These are phyloP conservation scores for Chirona hameri DNA, from an alignment of 2,888 invertebrate species.

Conservation along the genomic window DNA sequence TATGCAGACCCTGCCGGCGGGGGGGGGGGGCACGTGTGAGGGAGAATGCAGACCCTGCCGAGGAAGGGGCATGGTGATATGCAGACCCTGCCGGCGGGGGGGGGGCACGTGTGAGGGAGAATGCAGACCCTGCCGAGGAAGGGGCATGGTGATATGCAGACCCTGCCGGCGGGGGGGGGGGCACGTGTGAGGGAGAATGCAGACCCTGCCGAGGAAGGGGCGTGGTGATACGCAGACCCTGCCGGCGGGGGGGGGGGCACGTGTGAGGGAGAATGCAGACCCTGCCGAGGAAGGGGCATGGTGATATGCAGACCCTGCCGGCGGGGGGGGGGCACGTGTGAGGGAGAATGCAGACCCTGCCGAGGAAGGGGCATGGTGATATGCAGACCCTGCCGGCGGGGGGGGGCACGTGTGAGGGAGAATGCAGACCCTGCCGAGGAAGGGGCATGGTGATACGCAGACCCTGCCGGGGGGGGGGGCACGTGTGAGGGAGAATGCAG, in stretches of 20 bases:
- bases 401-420: too few relatives aligned
- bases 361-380: constrained; percentile 56
- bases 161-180: constrained; percentile 44
- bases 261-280: constrained; percentile 26
- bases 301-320: constrained; percentile 50
- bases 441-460: constrained; percentile 54
- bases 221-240: constrained; percentile 54
- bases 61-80: constrained; percentile 55
- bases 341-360: constrained; percentile 28
- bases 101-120: too few relatives aligned
- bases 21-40: too few relatives aligned
- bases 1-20: constrained; percentile 47
- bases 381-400: constrained; percentile 47
- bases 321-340: too few relatives aligned
- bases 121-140: constrained; percentile 33
- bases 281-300: too few relatives aligned
- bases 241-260: background rate
- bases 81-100: constrained; percentile 46
- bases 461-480: constrained; percentile 44
- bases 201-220: too few relatives aligned
- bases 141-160: constrained; percentile 54
- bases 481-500: constrained; percentile 24
- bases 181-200: constrained; percentile 1
- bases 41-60: constrained; percentile 30
- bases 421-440: constrained; percentile 32